Percentiles rank a stretch among this genome's conserved stretches.
Conservation (phyloP, 2,113 vertebrate genomes). For the Gymnarchus niloticus region DNA sequence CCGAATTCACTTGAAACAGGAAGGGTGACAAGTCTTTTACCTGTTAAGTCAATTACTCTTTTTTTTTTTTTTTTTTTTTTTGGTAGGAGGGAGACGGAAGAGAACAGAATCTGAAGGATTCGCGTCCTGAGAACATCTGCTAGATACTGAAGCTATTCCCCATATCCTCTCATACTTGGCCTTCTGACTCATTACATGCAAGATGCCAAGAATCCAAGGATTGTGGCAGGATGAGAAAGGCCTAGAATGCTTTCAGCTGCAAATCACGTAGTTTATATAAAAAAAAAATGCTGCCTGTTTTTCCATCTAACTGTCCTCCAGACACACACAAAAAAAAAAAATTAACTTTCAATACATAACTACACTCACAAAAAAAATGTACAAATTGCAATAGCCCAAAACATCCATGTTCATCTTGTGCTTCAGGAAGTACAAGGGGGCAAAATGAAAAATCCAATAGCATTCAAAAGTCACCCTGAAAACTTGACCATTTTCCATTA, state of each 20-base stretch:
- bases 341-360: background rate
- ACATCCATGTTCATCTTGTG: background rate
- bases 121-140: background rate
- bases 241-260: background rate
- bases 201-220: background rate
- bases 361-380: background rate
- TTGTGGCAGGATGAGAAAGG: background rate
- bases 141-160: background rate
- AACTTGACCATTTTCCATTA: background rate
- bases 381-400: background rate
- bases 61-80: background rate
- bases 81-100: background rate
- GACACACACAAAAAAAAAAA: background rate
- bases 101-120: background rate
- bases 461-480: background rate
- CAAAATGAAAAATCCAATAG: background rate
- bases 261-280: background rate
- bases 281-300: background rate
- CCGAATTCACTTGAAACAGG: background rate
- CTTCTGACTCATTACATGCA: background rate
- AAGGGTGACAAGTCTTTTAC: background rate
- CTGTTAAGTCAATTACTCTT: background rate
- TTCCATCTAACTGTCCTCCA: no score
- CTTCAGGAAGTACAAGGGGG: no score
- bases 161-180: background rate